Base-by-base conservation (phyloP, 1,140 invertebrate species). In the Philopotamus ludificatus region DNA sequence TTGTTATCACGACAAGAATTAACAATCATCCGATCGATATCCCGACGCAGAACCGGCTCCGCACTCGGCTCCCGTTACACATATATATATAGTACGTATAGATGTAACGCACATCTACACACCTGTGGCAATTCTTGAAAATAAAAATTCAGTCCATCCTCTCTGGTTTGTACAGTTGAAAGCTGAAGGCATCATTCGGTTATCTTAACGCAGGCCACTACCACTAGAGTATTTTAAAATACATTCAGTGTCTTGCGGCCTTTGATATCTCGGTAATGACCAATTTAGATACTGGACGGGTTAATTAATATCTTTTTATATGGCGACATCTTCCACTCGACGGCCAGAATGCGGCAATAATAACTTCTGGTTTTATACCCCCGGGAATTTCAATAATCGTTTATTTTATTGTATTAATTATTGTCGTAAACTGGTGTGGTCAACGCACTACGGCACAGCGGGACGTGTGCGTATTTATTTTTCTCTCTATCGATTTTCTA, bases 301-400 rank as follows among this genome's bases (percentile, higher is more conserved):
- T 65, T 55, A 59, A 65, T 65, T 65, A 65, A 65, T 65, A 59
- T 65, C 42, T 49, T 53, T 65, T 60, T 59, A 53, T 60, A 60
- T 22, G 54, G 28, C 9, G 61, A 54, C 49, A 53, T 55, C 44
- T 16, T 41, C 44, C 28, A 12, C n/a, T n/a, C n/a, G n/a, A n/a
- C n/a, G n/a, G n/a, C n/a, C n/a, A n/a, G n/a, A n/a, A n/a, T n/a
- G n/a, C n/a, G n/a, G n/a, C n/a, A n/a, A n/a, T n/a, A n/a, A n/a
- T n/a, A n/a, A n/a, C n/a, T n/a, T n/a, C n/a, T n/a, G n/a, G n/a
- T n/a, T n/a, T n/a, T n/a, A n/a, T n/a, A n/a, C n/a, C n/a, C n/a
- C n/a, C n/a, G n/a, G n/a, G n/a, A n/a, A n/a, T n/a, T n/a, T n/a
- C n/a, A n/a, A n/a, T n/a, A n/a, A n/a, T n/a, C n/a, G n/a, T n/a